A percentile compares a stretch with the other conserved stretches of the same genome.
Evolutionary conservation across 2,888 invertebrate species (phyloP).

Genomic region (Aromia moschata): DNA sequence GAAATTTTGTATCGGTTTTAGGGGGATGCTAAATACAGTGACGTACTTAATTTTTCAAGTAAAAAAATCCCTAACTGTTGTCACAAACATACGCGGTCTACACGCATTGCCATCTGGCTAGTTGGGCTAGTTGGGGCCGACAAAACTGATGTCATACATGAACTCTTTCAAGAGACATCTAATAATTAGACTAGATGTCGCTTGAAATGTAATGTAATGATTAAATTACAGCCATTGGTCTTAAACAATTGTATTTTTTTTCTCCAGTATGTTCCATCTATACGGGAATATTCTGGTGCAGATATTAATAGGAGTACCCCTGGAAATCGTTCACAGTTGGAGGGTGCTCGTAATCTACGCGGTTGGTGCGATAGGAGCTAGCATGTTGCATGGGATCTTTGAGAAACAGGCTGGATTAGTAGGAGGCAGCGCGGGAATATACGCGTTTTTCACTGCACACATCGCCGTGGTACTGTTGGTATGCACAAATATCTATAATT

Average conservation of each 20-base stretch:
- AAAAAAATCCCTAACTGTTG: too few species aligned
- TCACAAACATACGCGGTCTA: too few species aligned
- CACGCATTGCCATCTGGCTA: too few species aligned
- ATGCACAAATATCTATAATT: too few species aligned
- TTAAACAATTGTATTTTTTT: constrained; percentile 26
- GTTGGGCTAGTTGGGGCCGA: too few species aligned
- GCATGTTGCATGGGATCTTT: constrained; percentile 80
- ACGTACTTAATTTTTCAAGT: too few species aligned
- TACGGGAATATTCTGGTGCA: constrained; percentile 90
- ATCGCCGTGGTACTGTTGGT: constrained; percentile 90
- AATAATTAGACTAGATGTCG: too few species aligned
- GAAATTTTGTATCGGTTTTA: too few species aligned
- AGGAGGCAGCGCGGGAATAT: constrained; percentile 94
- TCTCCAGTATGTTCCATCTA: constrained; percentile 80
- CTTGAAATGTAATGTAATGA: too few species aligned
- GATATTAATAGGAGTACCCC: constrained; percentile 87
- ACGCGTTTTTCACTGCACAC: constrained; percentile 91
- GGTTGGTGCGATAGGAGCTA: constrained; percentile 84
- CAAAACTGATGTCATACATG: too few species aligned
- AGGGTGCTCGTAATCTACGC: constrained; percentile 85
- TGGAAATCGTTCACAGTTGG: constrained; percentile 96
- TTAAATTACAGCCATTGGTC: not conserved
- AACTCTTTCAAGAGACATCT: too few species aligned
- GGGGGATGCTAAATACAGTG: too few species aligned
- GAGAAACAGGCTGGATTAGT: constrained; percentile 81